A percentile compares a stretch with the other conserved stretches of the same genome.
These are phyloP conservation scores for Littorina saxatilis DNA, from an alignment of 1,140 invertebrate species.

Conservation along the genomic window DNA sequence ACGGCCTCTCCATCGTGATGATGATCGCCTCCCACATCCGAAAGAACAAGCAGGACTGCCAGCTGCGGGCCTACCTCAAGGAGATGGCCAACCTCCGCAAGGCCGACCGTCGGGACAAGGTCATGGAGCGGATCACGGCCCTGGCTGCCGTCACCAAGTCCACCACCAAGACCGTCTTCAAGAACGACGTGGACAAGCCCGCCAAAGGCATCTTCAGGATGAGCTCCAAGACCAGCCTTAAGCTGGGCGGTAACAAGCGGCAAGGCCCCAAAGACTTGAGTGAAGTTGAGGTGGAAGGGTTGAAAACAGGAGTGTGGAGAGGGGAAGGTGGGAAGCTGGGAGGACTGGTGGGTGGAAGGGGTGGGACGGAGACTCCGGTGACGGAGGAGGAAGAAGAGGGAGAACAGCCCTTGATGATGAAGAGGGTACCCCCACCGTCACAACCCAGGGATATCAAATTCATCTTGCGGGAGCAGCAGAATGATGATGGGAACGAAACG, in stretches of 20 bases:
- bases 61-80: slow-evolving; percentile 70
- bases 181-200: slow-evolving; percentile 30
- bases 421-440: background rate
- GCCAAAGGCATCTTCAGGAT: slow-evolving; percentile 23
- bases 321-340: background rate
- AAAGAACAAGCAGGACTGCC: slow-evolving; percentile 72
- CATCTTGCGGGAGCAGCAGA: background rate
- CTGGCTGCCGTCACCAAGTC: slow-evolving; percentile 47
- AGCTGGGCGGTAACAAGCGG: slow-evolving; percentile 37
- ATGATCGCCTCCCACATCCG: slow-evolving; percentile 75
- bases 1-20: slow-evolving; percentile 74
- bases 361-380: background rate
- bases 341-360: no score
- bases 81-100: slow-evolving; percentile 70
- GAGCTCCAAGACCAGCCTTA: slow-evolving; percentile 48
- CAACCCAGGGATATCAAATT: no score
- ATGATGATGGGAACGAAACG: slow-evolving; percentile 22
- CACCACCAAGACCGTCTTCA: slow-evolving; percentile 33
- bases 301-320: background rate
- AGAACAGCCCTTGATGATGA: slow-evolving; percentile 6
- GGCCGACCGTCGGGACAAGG: slow-evolving; percentile 66
- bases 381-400: background rate
- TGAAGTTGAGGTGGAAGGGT: slow-evolving; percentile 49
- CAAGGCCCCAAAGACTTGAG: no score
- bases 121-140: slow-evolving; percentile 59